Evolutionary conservation across 2,113 vertebrate species (phyloP).

Genomic region (Coptodon bakossiorum): DNA sequence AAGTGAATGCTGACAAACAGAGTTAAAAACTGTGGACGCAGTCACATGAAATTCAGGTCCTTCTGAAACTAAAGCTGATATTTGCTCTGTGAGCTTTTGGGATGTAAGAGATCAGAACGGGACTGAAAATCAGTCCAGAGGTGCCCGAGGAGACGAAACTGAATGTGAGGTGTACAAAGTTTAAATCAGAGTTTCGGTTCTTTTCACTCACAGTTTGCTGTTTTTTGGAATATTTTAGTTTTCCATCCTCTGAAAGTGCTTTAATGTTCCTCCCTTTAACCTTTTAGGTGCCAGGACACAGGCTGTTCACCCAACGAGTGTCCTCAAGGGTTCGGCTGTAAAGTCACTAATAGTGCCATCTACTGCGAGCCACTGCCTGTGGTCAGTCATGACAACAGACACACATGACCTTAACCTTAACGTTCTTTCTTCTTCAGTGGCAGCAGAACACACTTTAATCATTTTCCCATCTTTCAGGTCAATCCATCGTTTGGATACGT

Average conservation of each 20-base stretch:
- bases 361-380: slow-evolving; percentile 61
- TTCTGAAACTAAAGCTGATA: not conserved
- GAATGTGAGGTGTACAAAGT: not conserved
- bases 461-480: not conserved
- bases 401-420: no score
- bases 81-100: not conserved
- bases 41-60: not conserved
- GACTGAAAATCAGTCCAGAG: not conserved
- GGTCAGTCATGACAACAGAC: slow-evolving; percentile 1
- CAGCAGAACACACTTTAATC: not conserved
- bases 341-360: slow-evolving; percentile 50
- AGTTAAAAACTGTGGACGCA: not conserved
- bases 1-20: not conserved
- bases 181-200: not conserved
- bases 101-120: not conserved
- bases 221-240: not conserved
- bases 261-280: not conserved
- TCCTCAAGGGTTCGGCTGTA: slow-evolving; percentile 66
- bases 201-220: not conserved
- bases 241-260: not conserved
- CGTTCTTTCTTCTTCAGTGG: not conserved
- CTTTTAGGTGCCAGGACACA: slow-evolving; percentile 75
- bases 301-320: slow-evolving; percentile 76
- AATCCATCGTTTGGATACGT: slow-evolving; percentile 34
- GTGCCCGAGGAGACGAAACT: not conserved